Percentiles rank a stretch among this genome's conserved stretches.
These are phyloP conservation scores for Deilephila elpenor DNA, from an alignment of 2,888 invertebrate genomes.

Conservation along the genomic window DNA sequence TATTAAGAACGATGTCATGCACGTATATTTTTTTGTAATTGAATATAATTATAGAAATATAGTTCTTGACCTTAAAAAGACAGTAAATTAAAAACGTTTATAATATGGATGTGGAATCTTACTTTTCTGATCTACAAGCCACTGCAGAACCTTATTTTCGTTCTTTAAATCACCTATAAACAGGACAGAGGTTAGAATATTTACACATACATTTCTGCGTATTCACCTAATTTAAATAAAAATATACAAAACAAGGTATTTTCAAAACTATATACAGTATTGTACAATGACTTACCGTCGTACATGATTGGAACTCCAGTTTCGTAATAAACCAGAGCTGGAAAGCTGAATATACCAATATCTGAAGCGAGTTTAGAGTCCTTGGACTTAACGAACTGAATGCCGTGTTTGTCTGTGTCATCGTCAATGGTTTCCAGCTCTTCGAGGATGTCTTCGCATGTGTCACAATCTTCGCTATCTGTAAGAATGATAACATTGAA, in stretches of 20 bases:
- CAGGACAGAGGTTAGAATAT: slow-evolving; percentile 60
- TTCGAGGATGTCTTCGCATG: slow-evolving; percentile 93
- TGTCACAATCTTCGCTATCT: slow-evolving; percentile 94
- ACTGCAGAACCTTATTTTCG: slow-evolving; percentile 97
- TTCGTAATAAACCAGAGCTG: slow-evolving; percentile 96
- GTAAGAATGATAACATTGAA: slow-evolving; percentile 36
- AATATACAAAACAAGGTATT: background rate
- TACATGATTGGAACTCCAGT: slow-evolving; percentile 97
- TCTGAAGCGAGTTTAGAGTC: slow-evolving; percentile 95
- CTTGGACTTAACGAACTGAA: slow-evolving; percentile 96
- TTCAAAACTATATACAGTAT: background rate
- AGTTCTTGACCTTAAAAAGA: slow-evolving; percentile 51
- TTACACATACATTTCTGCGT: background rate
- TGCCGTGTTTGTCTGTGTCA: slow-evolving; percentile 95
- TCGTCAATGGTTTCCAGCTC: slow-evolving; percentile 96
- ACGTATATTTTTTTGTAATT: slow-evolving; percentile 68
- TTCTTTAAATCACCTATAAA: slow-evolving; percentile 96
- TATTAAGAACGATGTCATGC: slow-evolving; percentile 83
- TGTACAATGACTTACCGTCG: slow-evolving; percentile 89
- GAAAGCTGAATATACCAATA: slow-evolving; percentile 96
- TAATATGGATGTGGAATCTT: slow-evolving; percentile 89
- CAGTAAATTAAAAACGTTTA: slow-evolving; percentile 56
- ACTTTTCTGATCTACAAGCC: slow-evolving; percentile 98
- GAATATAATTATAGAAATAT: slow-evolving; percentile 55
- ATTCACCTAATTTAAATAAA: slow-evolving; percentile 13